These are phyloP conservation scores for Neosilurus hyrtlii DNA, from an alignment of 2,797 vertebrate genomes.

Conservation along the genomic window DNA sequence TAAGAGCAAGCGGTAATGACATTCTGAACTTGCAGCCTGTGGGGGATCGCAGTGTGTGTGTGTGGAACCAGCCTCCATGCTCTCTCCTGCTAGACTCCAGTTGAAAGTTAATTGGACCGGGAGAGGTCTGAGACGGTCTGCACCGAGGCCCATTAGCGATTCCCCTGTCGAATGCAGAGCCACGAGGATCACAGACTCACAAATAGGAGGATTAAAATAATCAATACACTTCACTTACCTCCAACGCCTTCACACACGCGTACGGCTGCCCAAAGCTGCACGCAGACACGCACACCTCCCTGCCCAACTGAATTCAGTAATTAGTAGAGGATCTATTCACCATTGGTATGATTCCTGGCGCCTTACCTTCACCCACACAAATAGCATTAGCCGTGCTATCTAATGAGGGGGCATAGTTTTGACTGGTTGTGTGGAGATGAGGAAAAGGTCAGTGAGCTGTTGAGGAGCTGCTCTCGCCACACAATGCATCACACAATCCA, in stretches of 20 bases:
- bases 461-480: slow-evolving; percentile 49
- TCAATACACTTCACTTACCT: slow-evolving; percentile 83
- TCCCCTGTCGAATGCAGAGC: slow-evolving; percentile 79
- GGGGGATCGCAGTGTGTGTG: slow-evolving; percentile 56
- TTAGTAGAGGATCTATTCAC: slow-evolving; percentile 76
- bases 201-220: slow-evolving; percentile 87
- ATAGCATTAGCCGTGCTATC: slow-evolving; percentile 56
- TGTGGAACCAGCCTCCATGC: slow-evolving; percentile 59
- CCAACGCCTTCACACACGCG: slow-evolving; percentile 67
- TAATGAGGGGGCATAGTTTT: slow-evolving; percentile 77
- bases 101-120: slow-evolving; percentile 81
- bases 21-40: slow-evolving; percentile 67
- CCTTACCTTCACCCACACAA: slow-evolving; percentile 56
- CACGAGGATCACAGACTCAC: slow-evolving; percentile 84
- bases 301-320: slow-evolving; percentile 66
- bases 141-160: slow-evolving; percentile 79
- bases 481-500: slow-evolving; percentile 55
- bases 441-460: slow-evolving; percentile 74
- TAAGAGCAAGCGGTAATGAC: slow-evolving; percentile 65
- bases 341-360: slow-evolving; percentile 69
- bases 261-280: slow-evolving; percentile 40
- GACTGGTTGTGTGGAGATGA: slow-evolving; percentile 66
- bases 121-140: slow-evolving; percentile 79
- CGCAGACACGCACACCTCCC: slow-evolving; percentile 41
- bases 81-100: slow-evolving; percentile 71